Base-by-base conservation (phyloP, 2,888 invertebrate species). In the Julus scanicus region DNA sequence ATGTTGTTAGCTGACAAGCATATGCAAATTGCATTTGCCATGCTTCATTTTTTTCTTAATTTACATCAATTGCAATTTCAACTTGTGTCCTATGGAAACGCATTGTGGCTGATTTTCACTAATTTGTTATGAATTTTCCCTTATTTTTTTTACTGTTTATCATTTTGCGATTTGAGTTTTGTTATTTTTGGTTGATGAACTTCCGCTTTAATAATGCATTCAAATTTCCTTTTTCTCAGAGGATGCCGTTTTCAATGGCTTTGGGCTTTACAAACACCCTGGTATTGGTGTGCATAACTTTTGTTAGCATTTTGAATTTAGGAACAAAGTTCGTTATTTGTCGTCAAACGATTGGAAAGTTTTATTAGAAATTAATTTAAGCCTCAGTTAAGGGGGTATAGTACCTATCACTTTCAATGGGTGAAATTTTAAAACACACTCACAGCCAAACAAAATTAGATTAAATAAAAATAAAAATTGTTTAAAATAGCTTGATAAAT, bases 1-100 rank as follows among this genome's bases (percentile, higher is more conserved):
- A 20, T 20, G 63, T 63, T 63, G 71, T 29, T 71, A 29, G 71
- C 71, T 71, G 71, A 71, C 29, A 71, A 71, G 71, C 71, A 37
- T 29, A n/a, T n/a, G 71, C 29, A 71, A 71, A 71, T 71, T 71
- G 11, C 29, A 71, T 71, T 29, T 71, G 63, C 20, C 63, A 3
- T 20, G 63, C 63, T 63, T 63, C 63, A 63, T 63, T 71, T 71
- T 71, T 29, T 71, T 71, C n/a, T 20, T 29, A 71, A 71, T 71
- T 71, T 29, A 9, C 71, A 71, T 71, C 71, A 71, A 29, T 71
- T 11, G 71, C 71, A 71, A 71, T 71, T 71, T 71, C 29, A 20
- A n/a, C 71, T 11, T 37, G 71, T 71, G 71, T 71, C 71, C 71
- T 29, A 2, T 20, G 29, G 71, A 71, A 71, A 71, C 71, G 20